Conservation (phyloP, 2,113 vertebrate genomes). For the Ornithorhynchus anatinus region DNA sequence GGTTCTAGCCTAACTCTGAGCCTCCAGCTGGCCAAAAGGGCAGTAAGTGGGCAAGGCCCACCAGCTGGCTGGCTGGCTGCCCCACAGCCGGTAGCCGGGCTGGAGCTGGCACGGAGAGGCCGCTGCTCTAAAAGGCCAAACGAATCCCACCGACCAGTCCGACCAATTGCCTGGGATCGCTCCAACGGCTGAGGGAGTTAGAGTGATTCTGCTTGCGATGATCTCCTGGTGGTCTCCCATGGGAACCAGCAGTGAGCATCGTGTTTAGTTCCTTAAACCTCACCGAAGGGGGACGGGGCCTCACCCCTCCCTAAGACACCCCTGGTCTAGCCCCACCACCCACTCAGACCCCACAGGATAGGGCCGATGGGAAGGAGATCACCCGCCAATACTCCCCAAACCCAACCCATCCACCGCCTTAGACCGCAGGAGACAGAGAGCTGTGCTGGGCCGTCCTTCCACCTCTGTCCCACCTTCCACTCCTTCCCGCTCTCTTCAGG, state of each 20-base stretch:
- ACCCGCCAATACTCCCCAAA: background rate
- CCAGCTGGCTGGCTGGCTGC: background rate
- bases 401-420: background rate
- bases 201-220: no score
- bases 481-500: constrained; percentile 35
- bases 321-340: no score
- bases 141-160: background rate
- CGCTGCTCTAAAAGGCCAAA: constrained; percentile 13
- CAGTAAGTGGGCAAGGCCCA: constrained; percentile 2
- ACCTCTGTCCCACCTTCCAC: constrained; percentile 47
- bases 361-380: no score
- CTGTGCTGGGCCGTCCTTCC: constrained; percentile 23
- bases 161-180: background rate
- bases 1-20: background rate
- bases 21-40: constrained; percentile 13
- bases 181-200: background rate
- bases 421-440: background rate
- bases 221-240: no score
- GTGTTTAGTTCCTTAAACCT: no score
- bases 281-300: no score
- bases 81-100: constrained; percentile 8
- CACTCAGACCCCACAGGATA: no score
- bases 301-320: no score
- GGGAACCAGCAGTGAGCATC: no score
- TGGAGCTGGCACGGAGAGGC: background rate